Evolutionary conservation across 2,113 vertebrate species (phyloP).

Genomic region (Cheilinus undulatus): DNA sequence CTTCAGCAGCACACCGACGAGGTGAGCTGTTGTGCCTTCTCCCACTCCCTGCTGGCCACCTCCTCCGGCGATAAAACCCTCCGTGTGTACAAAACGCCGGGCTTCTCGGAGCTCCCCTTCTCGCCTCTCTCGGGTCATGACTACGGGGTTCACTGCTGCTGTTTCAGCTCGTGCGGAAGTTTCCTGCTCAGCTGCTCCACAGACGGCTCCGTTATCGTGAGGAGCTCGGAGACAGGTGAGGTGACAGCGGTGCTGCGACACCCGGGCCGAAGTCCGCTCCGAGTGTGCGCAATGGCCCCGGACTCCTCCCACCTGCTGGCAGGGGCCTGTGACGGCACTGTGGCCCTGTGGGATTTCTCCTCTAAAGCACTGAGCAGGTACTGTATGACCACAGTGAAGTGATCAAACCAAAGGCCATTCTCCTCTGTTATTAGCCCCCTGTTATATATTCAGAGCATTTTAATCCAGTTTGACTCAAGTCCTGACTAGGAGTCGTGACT

Average conservation of each 20-base stretch:
- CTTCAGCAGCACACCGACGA: conserved; percentile 87
- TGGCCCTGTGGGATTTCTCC: conserved; percentile 85
- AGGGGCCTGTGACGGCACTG: conserved; percentile 86
- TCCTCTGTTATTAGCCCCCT: too few species aligned
- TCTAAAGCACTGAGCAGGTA: conserved; percentile 82
- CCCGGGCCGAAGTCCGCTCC: conserved; percentile 84
- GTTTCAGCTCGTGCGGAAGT: conserved; percentile 86
- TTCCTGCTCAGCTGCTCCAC: conserved; percentile 89
- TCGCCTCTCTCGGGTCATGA: conserved; percentile 86
- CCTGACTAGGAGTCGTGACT: too few species aligned
- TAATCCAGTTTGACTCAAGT: too few species aligned
- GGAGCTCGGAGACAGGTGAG: conserved; percentile 80
- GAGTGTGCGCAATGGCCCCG: conserved; percentile 86
- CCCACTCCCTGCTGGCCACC: conserved; percentile 84
- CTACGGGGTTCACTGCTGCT: conserved; percentile 90
- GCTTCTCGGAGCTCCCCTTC: conserved; percentile 84
- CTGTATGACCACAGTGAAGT: neutral
- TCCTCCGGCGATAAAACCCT: conserved; percentile 90
- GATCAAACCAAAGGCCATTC: too few species aligned
- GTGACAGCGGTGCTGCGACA: conserved; percentile 78
- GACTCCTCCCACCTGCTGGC: conserved; percentile 76
- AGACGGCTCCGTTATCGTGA: conserved; percentile 83
- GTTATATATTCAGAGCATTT: too few species aligned
- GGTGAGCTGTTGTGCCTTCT: conserved; percentile 89
- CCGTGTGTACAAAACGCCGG: conserved; percentile 82